These are phyloP conservation scores for Botia almorhae DNA, from an alignment of 2,797 vertebrate species.

Conservation along the genomic window DNA sequence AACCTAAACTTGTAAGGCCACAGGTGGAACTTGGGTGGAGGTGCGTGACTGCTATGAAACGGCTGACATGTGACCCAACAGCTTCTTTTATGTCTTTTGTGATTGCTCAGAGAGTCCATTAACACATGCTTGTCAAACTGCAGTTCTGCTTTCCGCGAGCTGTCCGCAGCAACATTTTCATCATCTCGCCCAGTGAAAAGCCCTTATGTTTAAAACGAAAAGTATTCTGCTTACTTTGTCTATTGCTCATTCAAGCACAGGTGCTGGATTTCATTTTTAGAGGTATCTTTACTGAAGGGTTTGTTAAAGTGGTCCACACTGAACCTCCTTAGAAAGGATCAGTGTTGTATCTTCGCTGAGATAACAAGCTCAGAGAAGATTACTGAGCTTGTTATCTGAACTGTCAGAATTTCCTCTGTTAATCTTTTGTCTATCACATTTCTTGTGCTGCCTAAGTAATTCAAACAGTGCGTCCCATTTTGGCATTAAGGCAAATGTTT, in stretches of 20 bases:
- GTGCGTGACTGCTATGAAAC: neutral
- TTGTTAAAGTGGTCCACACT: constrained; percentile 18
- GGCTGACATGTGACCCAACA: neutral
- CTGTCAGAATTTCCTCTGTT: neutral
- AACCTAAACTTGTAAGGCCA: neutral
- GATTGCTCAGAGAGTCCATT: neutral
- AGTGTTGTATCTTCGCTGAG: neutral
- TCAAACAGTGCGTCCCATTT: neutral
- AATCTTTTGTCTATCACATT: neutral
- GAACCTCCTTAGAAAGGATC: constrained; percentile 11
- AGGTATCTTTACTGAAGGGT: constrained; percentile 9
- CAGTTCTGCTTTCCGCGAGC: neutral
- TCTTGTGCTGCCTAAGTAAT: neutral
- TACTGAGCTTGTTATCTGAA: constrained; percentile 23
- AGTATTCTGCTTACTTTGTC: constrained; percentile 11
- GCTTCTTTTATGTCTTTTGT: constrained; percentile 22
- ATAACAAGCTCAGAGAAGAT: neutral
- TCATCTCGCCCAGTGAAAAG: neutral
- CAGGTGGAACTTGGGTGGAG: neutral
- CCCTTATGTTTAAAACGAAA: constrained; percentile 16
- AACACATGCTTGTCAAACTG: constrained; percentile 1
- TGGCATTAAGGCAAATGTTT: neutral
- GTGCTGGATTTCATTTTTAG: constrained; percentile 20
- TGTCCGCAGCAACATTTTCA: constrained; percentile 5
- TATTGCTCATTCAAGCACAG: neutral